Evolutionary conservation across 2,888 invertebrate species (phyloP).

Genomic region (Caenorhabditis drosophilae): DNA sequence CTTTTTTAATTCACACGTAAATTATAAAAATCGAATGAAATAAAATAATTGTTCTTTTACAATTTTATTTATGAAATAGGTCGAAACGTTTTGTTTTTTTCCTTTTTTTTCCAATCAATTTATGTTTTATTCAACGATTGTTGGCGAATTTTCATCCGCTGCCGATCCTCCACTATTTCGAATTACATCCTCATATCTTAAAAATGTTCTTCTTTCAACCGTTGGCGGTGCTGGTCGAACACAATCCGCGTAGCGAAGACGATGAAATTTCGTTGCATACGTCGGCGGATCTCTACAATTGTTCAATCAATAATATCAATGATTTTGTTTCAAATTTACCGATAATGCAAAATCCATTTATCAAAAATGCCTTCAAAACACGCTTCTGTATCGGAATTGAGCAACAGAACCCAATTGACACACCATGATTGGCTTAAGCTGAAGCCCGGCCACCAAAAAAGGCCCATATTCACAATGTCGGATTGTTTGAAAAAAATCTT

Average conservation of each 20-base stretch:
- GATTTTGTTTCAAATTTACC: too few species aligned
- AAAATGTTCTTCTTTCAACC: slow-evolving; percentile 38
- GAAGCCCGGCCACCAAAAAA: slow-evolving; percentile 61
- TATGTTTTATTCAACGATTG: too few species aligned
- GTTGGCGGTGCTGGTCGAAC: slow-evolving; percentile 40
- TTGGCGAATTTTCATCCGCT: slow-evolving; percentile 11
- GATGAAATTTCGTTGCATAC: slow-evolving; percentile 50
- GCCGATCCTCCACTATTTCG: slow-evolving; percentile 28
- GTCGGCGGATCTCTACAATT: slow-evolving; percentile 61
- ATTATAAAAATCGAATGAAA: too few species aligned
- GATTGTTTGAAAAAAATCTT: slow-evolving; percentile 52
- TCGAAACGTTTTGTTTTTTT: too few species aligned
- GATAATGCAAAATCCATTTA: slow-evolving; percentile 57
- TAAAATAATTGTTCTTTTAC: too few species aligned
- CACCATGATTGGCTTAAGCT: slow-evolving; percentile 38
- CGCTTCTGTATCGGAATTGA: slow-evolving; percentile 47
- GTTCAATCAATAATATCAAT: too few species aligned
- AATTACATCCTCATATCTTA: slow-evolving; percentile 40
- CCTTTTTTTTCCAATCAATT: too few species aligned
- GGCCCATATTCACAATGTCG: slow-evolving; percentile 56
- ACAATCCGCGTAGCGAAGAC: slow-evolving; percentile 49
- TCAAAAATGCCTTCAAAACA: slow-evolving; percentile 56
- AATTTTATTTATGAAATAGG: too few species aligned
- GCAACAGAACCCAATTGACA: slow-evolving; percentile 36
- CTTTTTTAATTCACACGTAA: too few species aligned